Percentiles rank a stretch among this genome's conserved stretches.
Evolutionary conservation across 2,113 vertebrate species (phyloP).

Genomic region (Pollachius pollachius): DNA sequence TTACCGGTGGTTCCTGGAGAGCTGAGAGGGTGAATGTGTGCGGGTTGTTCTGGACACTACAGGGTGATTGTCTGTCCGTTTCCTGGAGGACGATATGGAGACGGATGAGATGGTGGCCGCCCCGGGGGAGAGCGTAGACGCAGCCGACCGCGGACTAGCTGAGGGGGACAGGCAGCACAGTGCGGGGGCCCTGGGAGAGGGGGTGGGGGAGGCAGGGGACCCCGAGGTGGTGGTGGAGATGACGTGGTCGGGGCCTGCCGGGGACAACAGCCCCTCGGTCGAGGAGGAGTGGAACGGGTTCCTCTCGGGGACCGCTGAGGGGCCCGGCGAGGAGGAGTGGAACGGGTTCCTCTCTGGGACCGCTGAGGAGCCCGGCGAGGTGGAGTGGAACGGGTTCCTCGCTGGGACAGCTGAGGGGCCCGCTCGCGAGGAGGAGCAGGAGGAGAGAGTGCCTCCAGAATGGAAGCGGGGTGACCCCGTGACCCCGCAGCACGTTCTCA

Average conservation of each 20-base stretch:
- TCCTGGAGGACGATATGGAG: too few species aligned
- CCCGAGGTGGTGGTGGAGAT: conserved; percentile 23
- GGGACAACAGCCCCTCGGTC: background rate
- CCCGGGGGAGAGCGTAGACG: too few species aligned
- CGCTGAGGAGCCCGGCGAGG: background rate
- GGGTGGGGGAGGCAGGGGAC: conserved; percentile 18
- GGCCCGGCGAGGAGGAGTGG: conserved; percentile 35
- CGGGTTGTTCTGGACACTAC: too few species aligned
- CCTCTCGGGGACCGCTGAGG: background rate
- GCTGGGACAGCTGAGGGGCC: background rate
- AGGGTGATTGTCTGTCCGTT: too few species aligned
- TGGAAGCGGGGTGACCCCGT: conserved; percentile 47
- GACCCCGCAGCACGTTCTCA: conserved; percentile 52
- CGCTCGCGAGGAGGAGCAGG: background rate
- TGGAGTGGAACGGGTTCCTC: conserved; percentile 54
- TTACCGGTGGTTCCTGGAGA: too few species aligned
- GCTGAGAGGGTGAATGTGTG: too few species aligned
- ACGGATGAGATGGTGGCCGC: too few species aligned
- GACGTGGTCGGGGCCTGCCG: background rate
- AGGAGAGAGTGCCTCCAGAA: conserved; percentile 13
- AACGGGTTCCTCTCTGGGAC: conserved; percentile 35
- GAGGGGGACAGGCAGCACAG: background rate
- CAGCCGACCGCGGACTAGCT: background rate
- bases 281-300: conserved; percentile 53
- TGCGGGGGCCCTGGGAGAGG: background rate